Evolutionary conservation across 1,140 invertebrate species (phyloP).

Genomic region (Antheraea mylitta): DNA sequence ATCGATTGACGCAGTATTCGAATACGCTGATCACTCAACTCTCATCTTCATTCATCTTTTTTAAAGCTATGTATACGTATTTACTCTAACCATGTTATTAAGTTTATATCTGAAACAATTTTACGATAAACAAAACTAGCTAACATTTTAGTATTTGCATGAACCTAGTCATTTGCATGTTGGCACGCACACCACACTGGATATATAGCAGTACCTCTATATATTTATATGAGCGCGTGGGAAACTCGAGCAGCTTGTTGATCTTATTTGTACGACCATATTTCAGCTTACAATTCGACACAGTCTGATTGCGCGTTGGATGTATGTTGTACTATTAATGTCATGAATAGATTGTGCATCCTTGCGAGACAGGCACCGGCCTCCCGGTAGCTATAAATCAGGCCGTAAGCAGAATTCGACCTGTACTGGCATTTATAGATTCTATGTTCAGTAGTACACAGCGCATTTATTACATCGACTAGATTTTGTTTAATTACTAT

Average conservation of each 20-base stretch:
- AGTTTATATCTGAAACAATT: neutral
- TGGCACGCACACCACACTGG: neutral
- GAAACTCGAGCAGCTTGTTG: slow-evolving; percentile 40
- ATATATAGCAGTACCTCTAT: neutral
- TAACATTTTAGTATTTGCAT: slow-evolving; percentile 11
- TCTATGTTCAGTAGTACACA: slow-evolving; percentile 15
- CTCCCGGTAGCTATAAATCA: slow-evolving; percentile 32
- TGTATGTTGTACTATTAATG: slow-evolving; percentile 25
- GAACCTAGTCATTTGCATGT: slow-evolving; percentile 9
- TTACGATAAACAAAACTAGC: neutral
- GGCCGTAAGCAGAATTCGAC: slow-evolving; percentile 27
- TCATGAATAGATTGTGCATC: slow-evolving; percentile 58
- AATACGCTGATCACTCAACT: no score
- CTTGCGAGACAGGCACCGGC: slow-evolving; percentile 36
- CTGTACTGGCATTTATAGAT: slow-evolving; percentile 30
- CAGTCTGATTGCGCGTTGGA: slow-evolving; percentile 46
- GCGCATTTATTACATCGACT: slow-evolving; percentile 27
- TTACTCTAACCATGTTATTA: no score
- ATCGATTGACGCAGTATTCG: no score
- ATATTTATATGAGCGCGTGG: slow-evolving; percentile 43
- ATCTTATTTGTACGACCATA: slow-evolving; percentile 35
- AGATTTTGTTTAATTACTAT: slow-evolving; percentile 24
- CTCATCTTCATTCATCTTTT: no score
- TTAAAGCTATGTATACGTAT: no score
- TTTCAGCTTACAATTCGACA: slow-evolving; percentile 66